These are phyloP conservation scores for Dyspetes luteomarginatus DNA, from an alignment of 2,888 invertebrate species.

Conservation along the genomic window DNA sequence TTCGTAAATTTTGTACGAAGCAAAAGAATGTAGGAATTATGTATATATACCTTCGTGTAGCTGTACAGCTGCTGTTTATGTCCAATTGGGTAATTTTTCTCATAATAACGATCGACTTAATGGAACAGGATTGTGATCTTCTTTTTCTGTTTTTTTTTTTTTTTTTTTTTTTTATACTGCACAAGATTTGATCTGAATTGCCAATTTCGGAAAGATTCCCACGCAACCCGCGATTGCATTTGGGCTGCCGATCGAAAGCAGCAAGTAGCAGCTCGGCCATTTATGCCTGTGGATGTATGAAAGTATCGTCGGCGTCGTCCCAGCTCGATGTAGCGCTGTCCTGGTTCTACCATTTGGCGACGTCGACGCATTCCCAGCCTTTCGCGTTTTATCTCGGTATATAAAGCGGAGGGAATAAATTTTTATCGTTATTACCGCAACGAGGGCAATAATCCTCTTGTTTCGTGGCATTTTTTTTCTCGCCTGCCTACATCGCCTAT, in stretches of 20 bases:
- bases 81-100: conserved; percentile 51
- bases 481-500: conserved; percentile 22
- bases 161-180: conserved; percentile 33
- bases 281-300: conserved; percentile 21
- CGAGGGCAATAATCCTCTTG: conserved; percentile 63
- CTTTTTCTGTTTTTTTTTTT: conserved; percentile 42
- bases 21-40: background rate
- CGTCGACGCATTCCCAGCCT: conserved; percentile 63
- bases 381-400: conserved; percentile 73
- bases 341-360: conserved; percentile 29
- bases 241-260: background rate
- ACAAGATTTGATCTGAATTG: conserved; percentile 60
- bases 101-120: conserved; percentile 58
- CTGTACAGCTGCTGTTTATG: conserved; percentile 24
- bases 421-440: conserved; percentile 75
- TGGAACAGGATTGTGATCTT: conserved; percentile 43
- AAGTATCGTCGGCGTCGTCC: conserved; percentile 43
- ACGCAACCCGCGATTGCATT: conserved; percentile 40
- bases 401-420: conserved; percentile 75
- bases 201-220: conserved; percentile 59
- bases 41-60: conserved; percentile 6
- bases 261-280: conserved; percentile 22
- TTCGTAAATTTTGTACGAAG: conserved; percentile 21
- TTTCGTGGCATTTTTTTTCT: conserved; percentile 55
- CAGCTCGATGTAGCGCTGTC: conserved; percentile 32